Conservation (phyloP, 2,113 vertebrate genomes). For the Poeciliopsis retropinna region DNA sequence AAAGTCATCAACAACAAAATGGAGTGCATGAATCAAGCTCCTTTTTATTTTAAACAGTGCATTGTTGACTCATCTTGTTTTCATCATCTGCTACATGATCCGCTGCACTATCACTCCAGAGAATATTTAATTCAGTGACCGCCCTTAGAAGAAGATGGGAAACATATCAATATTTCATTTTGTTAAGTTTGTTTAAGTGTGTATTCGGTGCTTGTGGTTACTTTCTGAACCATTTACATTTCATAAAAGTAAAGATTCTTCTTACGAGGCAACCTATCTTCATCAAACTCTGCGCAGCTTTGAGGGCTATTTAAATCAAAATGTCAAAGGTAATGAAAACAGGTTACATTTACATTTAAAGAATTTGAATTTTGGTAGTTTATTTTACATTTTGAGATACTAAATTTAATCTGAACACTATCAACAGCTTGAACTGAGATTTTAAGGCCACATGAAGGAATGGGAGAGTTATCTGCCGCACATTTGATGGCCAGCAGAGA, state of each 20-base stretch:
- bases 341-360: neutral
- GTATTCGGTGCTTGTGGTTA: neutral
- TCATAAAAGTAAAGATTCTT: neutral
- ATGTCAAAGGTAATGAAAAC: neutral
- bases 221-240: neutral
- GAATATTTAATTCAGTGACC: too few relatives aligned
- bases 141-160: too few relatives aligned
- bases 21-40: neutral
- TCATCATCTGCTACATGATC: neutral
- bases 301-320: neutral
- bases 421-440: neutral
- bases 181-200: neutral
- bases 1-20: neutral
- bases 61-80: neutral
- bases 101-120: neutral
- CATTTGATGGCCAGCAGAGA: neutral
- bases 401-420: neutral
- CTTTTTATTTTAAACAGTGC: neutral
- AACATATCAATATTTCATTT: neutral
- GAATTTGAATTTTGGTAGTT: neutral
- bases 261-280: too few relatives aligned
- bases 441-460: neutral
- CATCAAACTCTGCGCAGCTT: too few relatives aligned
- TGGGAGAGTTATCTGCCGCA: neutral
- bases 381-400: neutral